These are phyloP conservation scores for Dendroctonus ponderosae DNA, from an alignment of 1,140 invertebrate species.

Conservation along the genomic window DNA sequence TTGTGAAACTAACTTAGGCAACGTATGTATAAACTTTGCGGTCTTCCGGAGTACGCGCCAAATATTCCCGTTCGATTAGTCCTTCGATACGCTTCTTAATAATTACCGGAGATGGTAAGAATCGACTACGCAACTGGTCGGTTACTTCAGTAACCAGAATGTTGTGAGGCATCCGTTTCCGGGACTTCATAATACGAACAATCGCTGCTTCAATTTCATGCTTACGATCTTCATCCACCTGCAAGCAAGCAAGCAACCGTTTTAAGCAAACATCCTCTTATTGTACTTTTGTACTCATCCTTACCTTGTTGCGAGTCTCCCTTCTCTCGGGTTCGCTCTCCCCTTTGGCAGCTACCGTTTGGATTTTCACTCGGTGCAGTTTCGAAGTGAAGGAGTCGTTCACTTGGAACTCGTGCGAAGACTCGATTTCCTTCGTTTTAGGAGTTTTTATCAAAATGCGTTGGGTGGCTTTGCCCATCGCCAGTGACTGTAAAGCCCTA, in stretches of 20 bases:
- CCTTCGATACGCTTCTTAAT: conserved; percentile 99
- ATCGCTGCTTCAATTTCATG: conserved; percentile 99
- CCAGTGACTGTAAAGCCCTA: conserved; percentile 92
- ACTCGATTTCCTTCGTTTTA: conserved; percentile 94
- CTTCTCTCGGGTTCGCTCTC: conserved; percentile 98
- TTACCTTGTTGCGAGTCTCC: conserved; percentile 92
- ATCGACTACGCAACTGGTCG: conserved; percentile 92
- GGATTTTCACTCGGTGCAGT: conserved; percentile 90
- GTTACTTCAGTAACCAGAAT: conserved; percentile 96
- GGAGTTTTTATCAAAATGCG: conserved; percentile 93
- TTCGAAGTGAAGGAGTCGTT: conserved; percentile 99
- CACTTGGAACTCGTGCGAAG: conserved; percentile 88
- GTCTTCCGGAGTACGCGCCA: conserved; percentile 94
- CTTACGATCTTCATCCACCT: conserved; percentile 97
- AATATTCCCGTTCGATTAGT: conserved; percentile 97
- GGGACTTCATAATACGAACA: conserved; percentile 98
- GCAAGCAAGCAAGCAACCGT: conserved; percentile 1
- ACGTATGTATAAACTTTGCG: conserved; percentile 92
- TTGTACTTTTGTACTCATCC: background rate
- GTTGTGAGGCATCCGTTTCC: conserved; percentile 93
- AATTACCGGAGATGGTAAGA: conserved; percentile 94
- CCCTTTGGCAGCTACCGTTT: conserved; percentile 93
- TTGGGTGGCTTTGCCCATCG: conserved; percentile 97
- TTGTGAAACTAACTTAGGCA: conserved; percentile 57
- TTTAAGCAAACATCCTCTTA: background rate